These are phyloP conservation scores for Steatornis caripensis DNA, from an alignment of 2,113 vertebrate species.

Conservation along the genomic window DNA sequence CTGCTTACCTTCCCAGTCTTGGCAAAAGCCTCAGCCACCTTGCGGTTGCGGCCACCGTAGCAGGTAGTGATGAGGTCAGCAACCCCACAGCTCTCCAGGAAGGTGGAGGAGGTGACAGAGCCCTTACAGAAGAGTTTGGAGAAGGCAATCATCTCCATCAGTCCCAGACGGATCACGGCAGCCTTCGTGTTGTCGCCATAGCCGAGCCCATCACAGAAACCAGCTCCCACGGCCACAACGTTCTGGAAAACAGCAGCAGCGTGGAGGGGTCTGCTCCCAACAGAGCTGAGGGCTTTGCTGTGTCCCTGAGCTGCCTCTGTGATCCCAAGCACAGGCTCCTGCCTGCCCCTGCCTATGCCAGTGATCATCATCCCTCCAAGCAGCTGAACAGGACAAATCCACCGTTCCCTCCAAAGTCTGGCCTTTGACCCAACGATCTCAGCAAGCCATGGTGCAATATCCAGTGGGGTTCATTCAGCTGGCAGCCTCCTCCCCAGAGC, in stretches of 20 bases:
- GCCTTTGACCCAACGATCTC: background rate
- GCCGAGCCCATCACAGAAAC: constrained; percentile 94
- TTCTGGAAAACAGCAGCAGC: constrained; percentile 75
- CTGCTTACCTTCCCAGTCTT: constrained; percentile 87
- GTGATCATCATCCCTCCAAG: background rate
- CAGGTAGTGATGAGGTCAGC: constrained; percentile 97
- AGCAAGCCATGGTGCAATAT: background rate
- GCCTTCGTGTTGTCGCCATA: constrained; percentile 97
- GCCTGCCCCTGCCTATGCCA: too few relatives aligned
- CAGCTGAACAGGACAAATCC: background rate
- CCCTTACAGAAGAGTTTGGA: constrained; percentile 89
- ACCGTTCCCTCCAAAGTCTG: background rate
- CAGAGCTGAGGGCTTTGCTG: too few relatives aligned
- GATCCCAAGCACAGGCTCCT: too few relatives aligned
- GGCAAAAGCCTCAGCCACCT: constrained; percentile 90
- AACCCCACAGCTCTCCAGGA: constrained; percentile 95
- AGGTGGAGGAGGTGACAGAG: constrained; percentile 80
- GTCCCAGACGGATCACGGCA: constrained; percentile 91
- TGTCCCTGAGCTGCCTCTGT: too few relatives aligned
- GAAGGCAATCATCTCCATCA: constrained; percentile 97
- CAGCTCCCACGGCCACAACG: constrained; percentile 90
- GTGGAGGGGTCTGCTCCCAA: too few relatives aligned
- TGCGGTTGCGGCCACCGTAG: constrained; percentile 94
- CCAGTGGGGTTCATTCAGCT: background rate
- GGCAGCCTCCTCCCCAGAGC: background rate